Base-by-base conservation (phyloP, 92 coral and sea anemone species). In the Siderastrea siderea region DNA sequence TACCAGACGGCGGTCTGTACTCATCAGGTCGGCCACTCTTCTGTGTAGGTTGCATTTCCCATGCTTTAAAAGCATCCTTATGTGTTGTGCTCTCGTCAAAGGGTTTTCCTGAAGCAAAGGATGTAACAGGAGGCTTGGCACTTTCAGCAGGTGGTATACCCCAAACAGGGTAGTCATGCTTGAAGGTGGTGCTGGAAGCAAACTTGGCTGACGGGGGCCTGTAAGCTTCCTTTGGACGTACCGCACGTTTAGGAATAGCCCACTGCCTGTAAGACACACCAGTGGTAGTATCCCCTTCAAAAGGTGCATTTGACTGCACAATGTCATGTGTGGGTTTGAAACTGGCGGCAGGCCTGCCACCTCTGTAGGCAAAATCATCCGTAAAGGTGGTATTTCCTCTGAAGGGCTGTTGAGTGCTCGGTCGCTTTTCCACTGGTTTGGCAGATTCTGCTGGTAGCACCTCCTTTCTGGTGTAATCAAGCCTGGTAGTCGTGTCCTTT, bases 51-150 rank as follows among this genome's bases (percentile, higher is more conserved):
- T 92, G 96, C 51, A 87, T 81, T 12, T 92, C 94, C 99, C 99
- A 98, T 19, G 92, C 93, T 53, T 88, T 95, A 74, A 90, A 98
- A 19, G 99, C 98, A 80, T 95, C 98, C 45, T 96, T 94, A 51
- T 98, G 98, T 3, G 98, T 96, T 10, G 99, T 98, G 83, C 97
- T 96, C 77, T 98, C 99, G 62, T 94, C 96, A 89, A 98, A 94
- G 16, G 99, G 99, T 86, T 98, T 98, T 64, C 91, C 94, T 7
- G 98, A 98, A 47, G 93, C 92, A 78, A 93, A 82, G 50, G 98
- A 84, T 66, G 92, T 87, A 19, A 93, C 86, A 7, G 96, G 95
- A 43, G 99, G 99, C 80, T 91, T 98, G 5, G 97, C 98, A 77
- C 98, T 96, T 60, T 82, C 87, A 49, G 99, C 99, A 66, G 98